These are phyloP conservation scores for Stegodyphus mimosarum DNA, from an alignment of 1,140 invertebrate genomes.

Conservation along the genomic window DNA sequence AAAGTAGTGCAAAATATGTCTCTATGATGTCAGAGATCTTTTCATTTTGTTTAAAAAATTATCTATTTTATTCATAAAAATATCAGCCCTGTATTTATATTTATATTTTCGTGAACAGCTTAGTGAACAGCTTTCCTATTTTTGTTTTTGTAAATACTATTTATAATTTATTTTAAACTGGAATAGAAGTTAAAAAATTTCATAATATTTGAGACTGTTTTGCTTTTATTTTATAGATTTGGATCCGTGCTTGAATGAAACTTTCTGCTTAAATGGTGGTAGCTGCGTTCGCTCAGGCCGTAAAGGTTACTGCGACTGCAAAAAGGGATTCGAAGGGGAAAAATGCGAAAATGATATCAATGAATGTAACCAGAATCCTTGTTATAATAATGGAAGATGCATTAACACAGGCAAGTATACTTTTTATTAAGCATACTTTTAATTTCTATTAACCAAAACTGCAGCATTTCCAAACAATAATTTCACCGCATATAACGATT, in stretches of 20 bases:
- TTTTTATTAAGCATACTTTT: not conserved
- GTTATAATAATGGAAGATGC: constrained; percentile 19
- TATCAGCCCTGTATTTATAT: no score
- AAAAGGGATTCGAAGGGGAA: constrained; percentile 8
- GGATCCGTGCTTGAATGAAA: constrained; percentile 7
- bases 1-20: no score
- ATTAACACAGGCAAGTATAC: constrained; percentile 28
- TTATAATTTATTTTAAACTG: no score
- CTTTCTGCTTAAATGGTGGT: constrained; percentile 1
- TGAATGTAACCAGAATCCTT: constrained; percentile 19
- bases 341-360: constrained; percentile 14
- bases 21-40: no score
- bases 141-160: no score
- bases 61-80: no score
- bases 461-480: no score
- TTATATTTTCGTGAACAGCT: no score
- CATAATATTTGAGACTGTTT: not conserved
- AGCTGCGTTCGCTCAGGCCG: constrained; percentile 1
- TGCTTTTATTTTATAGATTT: constrained; percentile 5
- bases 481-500: not conserved
- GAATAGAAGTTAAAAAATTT: not conserved
- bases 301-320: not conserved
- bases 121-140: no score
- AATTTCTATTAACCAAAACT: no score
- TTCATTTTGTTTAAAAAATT: no score